phyloP scores from a whole-genome alignment of 2,888 invertebrate species.

The Cephonodes hylas region DNA sequence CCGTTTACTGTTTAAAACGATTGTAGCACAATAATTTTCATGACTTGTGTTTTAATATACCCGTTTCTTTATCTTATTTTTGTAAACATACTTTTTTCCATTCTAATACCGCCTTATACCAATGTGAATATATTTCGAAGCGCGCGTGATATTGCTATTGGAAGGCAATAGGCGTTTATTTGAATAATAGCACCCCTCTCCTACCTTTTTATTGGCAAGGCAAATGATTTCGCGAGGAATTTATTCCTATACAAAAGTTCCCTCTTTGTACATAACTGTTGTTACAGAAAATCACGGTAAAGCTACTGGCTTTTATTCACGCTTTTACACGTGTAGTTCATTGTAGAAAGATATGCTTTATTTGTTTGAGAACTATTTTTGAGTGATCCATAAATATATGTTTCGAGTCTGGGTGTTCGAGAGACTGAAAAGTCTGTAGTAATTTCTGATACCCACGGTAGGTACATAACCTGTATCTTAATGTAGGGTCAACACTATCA shows the following conservation, averaged over 20 bases:
- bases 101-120: background rate
- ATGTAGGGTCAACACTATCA: too few relatives aligned
- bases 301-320: background rate
- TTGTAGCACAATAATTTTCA: too few relatives aligned
- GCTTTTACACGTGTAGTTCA: background rate
- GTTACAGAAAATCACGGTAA: background rate
- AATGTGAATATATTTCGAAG: background rate
- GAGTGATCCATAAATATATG: too few relatives aligned
- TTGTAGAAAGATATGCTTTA: background rate
- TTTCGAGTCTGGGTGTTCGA: too few relatives aligned
- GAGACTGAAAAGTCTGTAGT: too few relatives aligned
- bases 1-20: too few relatives aligned
- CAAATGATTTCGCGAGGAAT: background rate
- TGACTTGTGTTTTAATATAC: too few relatives aligned
- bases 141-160: constrained; percentile 12
- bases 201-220: constrained; percentile 11
- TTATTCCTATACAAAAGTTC: constrained; percentile 2
- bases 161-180: constrained; percentile 14
- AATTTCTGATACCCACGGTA: too few relatives aligned
- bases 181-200: constrained; percentile 5
- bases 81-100: background rate
- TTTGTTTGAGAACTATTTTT: too few relatives aligned
- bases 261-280: background rate
- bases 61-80: too few relatives aligned
- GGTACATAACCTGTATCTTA: background rate